Conservation (phyloP, 2,113 vertebrate species). For the Sceloporus undulatus region DNA sequence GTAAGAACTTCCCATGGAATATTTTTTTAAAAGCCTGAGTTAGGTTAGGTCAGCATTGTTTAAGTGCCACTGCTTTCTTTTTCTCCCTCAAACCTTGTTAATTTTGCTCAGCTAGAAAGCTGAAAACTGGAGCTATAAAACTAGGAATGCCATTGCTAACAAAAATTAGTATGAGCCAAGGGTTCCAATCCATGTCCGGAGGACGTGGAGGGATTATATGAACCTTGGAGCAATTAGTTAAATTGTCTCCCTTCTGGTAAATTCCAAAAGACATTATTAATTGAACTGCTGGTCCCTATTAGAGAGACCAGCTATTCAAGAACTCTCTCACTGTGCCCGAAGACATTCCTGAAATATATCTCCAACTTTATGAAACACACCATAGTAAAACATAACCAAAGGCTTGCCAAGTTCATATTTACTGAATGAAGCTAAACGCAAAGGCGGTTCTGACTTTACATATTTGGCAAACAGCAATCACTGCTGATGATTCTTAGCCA, state of each 20-base stretch:
- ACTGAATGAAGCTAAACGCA: not conserved
- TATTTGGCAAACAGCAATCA: not conserved
- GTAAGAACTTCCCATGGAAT: constrained; percentile 79
- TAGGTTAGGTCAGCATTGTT: constrained; percentile 77
- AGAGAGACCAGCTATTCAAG: not conserved
- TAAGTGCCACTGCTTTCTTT: constrained; percentile 76
- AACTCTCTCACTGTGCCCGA: not conserved
- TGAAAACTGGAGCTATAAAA: constrained; percentile 80
- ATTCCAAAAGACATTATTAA: constrained; percentile 30
- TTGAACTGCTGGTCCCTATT: constrained; percentile 25
- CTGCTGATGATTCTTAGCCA: not conserved
- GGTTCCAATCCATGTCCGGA: constrained; percentile 67
- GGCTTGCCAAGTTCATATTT: not conserved
- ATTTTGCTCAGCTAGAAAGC: constrained; percentile 81
- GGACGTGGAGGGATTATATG: not conserved
- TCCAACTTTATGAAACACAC: constrained; percentile 8
- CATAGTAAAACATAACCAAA: constrained; percentile 6
- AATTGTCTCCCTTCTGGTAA: constrained; percentile 39
- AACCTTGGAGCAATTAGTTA: constrained; percentile 35
- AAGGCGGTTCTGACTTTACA: not conserved
- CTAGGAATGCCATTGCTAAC: constrained; percentile 78
- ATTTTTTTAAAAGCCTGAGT: constrained; percentile 47
- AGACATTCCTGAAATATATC: constrained; percentile 23
- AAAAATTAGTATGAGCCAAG: constrained; percentile 75
- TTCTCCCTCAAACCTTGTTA: constrained; percentile 80